Evolutionary conservation across 2,888 invertebrate genomes (phyloP), one percentile per base, ranked within the genome.

Genomic region (Malthinus seriepunctatus): DNA sequence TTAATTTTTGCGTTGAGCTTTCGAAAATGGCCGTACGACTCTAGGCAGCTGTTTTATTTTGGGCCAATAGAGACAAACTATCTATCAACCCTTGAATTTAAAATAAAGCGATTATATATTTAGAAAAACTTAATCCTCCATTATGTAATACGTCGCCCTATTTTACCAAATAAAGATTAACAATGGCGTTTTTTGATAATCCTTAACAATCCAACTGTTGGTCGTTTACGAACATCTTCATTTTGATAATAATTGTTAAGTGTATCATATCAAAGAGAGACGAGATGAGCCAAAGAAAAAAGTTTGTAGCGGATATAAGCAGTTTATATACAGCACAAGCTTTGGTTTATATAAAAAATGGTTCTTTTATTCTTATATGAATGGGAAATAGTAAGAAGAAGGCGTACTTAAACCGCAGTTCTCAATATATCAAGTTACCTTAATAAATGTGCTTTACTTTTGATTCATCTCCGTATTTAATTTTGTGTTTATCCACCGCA

Each of bases 351-450:
- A 56, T 63, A 67, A 67, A 68, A 68, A 69, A 66, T 58, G 44
- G 58, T 47, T n/a, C 66, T 63, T 54, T 69, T 69, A 69, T 68
- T 65, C 60, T 23, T 9, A 46, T 6, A 12, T 69, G 71, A 71
- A 71, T 71, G 56, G 23, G 65, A 61, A 63, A 64, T 64, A 58
- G 61, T 61, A 62, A 58, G 66, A 58, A 64, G 67, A 66, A 62
- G 68, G 69, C 66, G 62, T 64, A 55, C 59, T 44, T 46, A 63
- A 66, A 70, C 72, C 71, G 67, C 70, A 71, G 67, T 71, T 73
- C 71, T 69, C 70, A 71, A 71, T 71, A 71, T 73, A 73, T 73
- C 73, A 66, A 63, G 67, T 73, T 73, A 71, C 73, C 58, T 34
- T 33, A 23, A 23, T 23, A 23, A 23, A 32, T 42, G 49, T 53